Base-by-base conservation (phyloP, 2,797 vertebrate genomes). In the Setipinna tenuifilis region DNA sequence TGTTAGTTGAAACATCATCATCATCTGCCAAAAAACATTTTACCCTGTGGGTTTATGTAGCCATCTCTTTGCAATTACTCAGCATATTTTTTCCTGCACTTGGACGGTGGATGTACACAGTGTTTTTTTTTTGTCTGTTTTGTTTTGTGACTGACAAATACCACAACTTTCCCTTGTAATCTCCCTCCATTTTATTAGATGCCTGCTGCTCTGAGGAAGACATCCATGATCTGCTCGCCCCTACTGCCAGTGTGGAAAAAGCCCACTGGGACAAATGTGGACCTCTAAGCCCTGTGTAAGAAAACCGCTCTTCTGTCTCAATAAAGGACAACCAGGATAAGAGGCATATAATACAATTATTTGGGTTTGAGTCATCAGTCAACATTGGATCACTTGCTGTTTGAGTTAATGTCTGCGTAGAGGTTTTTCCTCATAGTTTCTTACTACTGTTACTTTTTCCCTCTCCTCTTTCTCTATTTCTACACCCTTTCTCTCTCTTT, bases 241-340 rank as follows among this genome's bases (percentile, higher is more conserved):
- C 92, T 61, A 88, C 93, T 75, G 82, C 23, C 17, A 86, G 58
- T 88, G 92, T 90, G 75, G 92, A 91, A 68, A 93, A 93, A 19
- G 87, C 92, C 62, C 92, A 90, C 14, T 95, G 95, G 95, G 95
- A 96, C 91, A 94, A 94, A 81, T 96, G 95, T 91, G 94, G 94
- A 0, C 71, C 90, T 3, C 92, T 95, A 78, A 95, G 93, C 85
- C 83, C 92, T 0, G 86, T 88, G 95, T 96, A 91, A 93, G 94
- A 54, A 54, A 7, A 1, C 88, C 25, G 57, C 16, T 14, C 0
- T 57, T 71, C 68, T 71, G 5, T 71, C 28, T 71, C 71, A 35
- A 3, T 78, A 59, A 0, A 14, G 50, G 50, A 14, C n/a, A n/a
- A n/a, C n/a, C n/a, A 1, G 31, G 31, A 10, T 78, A 19, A 6